A percentile compares a stretch with the other conserved stretches of the same genome.
Evolutionary conservation across 2,888 invertebrate species (phyloP).

Genomic region (Polydesmus complanatus): DNA sequence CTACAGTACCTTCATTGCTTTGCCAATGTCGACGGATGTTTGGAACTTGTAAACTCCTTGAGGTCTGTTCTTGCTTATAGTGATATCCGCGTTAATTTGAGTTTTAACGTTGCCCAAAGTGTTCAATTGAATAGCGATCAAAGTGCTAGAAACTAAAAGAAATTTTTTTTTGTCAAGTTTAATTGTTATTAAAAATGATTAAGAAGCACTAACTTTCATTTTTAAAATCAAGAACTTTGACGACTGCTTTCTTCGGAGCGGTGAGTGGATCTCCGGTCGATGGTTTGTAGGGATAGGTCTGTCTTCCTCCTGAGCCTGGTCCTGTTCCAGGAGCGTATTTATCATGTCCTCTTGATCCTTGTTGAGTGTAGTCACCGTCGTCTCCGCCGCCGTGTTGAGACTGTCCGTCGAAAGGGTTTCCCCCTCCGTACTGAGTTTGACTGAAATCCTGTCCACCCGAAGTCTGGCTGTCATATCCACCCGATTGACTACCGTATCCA

Average conservation of each 20-base stretch:
- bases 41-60: not conserved
- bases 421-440: slow-evolving; percentile 1
- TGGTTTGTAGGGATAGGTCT: not conserved
- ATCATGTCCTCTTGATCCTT: not conserved
- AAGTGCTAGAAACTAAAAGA: too few species aligned
- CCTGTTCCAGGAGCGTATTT: not conserved
- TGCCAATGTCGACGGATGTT: not conserved
- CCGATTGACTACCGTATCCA: not conserved
- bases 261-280: not conserved
- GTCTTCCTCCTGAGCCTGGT: not conserved
- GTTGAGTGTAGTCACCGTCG: not conserved
- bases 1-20: not conserved
- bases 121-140: not conserved
- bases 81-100: slow-evolving; percentile 8
- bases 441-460: not conserved
- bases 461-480: not conserved
- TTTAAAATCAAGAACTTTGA: not conserved
- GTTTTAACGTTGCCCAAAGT: slow-evolving; percentile 1
- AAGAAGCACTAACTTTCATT: not conserved
- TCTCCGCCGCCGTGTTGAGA: not conserved
- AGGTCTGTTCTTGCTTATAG: not conserved
- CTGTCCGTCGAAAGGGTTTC: not conserved
- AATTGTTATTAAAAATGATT: too few species aligned
- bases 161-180: too few species aligned
- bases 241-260: not conserved